phyloP scores from a whole-genome alignment of 2,113 vertebrate species.

The Hystrix cristata region DNA sequence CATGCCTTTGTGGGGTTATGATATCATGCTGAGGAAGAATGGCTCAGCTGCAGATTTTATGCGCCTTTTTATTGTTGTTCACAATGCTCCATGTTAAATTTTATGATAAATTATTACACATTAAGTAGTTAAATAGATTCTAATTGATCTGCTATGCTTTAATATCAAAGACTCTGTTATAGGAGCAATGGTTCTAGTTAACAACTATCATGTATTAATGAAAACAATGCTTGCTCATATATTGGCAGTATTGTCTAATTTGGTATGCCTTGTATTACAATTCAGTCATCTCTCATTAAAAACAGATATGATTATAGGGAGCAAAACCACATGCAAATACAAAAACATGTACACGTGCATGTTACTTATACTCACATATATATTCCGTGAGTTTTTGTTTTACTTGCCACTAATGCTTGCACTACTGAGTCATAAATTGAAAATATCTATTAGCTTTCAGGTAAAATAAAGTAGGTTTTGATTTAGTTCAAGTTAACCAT shows the following conservation, averaged over 20 bases:
- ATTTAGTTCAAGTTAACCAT: conserved; percentile 92
- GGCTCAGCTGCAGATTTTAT: conserved; percentile 82
- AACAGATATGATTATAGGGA: conserved; percentile 77
- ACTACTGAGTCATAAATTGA: conserved; percentile 74
- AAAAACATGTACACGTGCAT: conserved; percentile 28
- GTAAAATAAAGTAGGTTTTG: conserved; percentile 86
- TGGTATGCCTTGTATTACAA: conserved; percentile 82
- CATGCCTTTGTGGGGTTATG: conserved; percentile 85
- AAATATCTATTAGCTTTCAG: conserved; percentile 85
- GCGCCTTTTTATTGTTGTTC: conserved; percentile 84
- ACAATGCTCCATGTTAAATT: conserved; percentile 82
- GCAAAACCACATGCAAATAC: conserved; percentile 69
- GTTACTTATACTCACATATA: conserved; percentile 1
- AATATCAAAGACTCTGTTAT: conserved; percentile 83
- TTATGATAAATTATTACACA: conserved; percentile 84
- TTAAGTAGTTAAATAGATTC: conserved; percentile 86
- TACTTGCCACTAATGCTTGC: conserved; percentile 68
- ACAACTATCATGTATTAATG: conserved; percentile 83
- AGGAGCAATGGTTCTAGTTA: conserved; percentile 83
- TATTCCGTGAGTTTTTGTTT: conserved; percentile 80
- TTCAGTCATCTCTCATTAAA: conserved; percentile 78
- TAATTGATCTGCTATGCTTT: conserved; percentile 85
- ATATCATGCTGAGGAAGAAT: conserved; percentile 86
- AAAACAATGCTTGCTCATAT: conserved; percentile 82
- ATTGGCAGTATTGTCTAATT: conserved; percentile 84